Percentiles rank a stretch among this genome's conserved stretches.
Conservation (phyloP, 2,888 invertebrate genomes). For the Pediacus dermestoides region DNA sequence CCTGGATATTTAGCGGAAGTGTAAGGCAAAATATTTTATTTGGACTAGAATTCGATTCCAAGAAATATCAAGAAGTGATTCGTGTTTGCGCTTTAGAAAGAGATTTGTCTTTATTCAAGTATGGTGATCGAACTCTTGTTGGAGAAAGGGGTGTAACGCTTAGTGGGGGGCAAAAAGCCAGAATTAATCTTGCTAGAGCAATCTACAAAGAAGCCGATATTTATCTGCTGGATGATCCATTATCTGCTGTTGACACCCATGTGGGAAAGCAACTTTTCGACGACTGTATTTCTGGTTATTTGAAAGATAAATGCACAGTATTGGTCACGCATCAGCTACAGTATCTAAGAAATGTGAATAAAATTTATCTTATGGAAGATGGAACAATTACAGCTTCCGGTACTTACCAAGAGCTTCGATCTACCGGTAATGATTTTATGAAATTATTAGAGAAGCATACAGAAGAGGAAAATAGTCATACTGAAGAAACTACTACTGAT, state of each 20-base stretch:
- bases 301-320: conserved; percentile 63
- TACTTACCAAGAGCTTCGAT: conserved; percentile 52
- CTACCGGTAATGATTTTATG: conserved; percentile 53
- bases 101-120: conserved; percentile 67
- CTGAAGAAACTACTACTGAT: conserved; percentile 51
- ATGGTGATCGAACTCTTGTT: conserved; percentile 70
- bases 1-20: conserved; percentile 72
- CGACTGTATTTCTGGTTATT: conserved; percentile 59
- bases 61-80: conserved; percentile 52
- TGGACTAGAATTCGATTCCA: conserved; percentile 60
- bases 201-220: conserved; percentile 74
- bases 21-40: conserved; percentile 78
- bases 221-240: conserved; percentile 75
- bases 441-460: conserved; percentile 48
- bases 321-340: conserved; percentile 84
- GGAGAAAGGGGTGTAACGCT: conserved; percentile 75
- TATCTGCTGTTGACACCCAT: conserved; percentile 74
- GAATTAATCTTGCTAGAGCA: conserved; percentile 73
- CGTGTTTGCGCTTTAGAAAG: conserved; percentile 61
- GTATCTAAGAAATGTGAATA: conserved; percentile 63
- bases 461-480: no score
- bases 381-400: conserved; percentile 52
- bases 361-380: conserved; percentile 62
- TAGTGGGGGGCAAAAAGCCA: conserved; percentile 78
- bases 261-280: conserved; percentile 75